Conservation (phyloP, 2,888 invertebrate genomes). For the Eueremaeus valkanovi region DNA sequence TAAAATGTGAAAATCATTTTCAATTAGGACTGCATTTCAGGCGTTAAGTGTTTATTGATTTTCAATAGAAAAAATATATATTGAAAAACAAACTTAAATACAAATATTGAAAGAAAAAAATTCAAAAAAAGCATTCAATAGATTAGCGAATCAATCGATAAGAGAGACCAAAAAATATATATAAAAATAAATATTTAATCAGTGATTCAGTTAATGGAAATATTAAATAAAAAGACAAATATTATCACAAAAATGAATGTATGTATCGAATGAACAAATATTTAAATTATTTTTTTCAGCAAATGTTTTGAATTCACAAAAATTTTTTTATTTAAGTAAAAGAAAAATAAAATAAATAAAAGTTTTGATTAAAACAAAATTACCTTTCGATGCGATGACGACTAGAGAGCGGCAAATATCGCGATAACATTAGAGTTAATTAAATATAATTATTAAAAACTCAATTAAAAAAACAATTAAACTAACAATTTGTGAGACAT, state of each 20-base stretch:
- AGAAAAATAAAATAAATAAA: too few species aligned
- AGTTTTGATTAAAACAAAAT: background rate
- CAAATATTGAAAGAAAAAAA: too few species aligned
- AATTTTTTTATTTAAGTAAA: too few species aligned
- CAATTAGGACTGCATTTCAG: too few species aligned
- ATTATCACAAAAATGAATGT: background rate
- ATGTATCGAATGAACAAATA: background rate
- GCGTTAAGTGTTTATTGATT: too few species aligned
- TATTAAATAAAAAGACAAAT: background rate
- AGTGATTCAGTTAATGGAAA: background rate
- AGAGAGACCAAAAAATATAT: background rate
- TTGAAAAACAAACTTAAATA: too few species aligned
- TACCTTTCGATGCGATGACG: conserved; percentile 41
- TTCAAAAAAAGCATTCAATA: too few species aligned
- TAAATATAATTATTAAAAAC: too few species aligned
- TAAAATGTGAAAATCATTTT: too few species aligned
- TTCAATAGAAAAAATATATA: too few species aligned
- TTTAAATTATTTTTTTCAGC: background rate
- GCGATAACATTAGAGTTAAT: conserved; percentile 26
- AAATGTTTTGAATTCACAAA: too few species aligned
- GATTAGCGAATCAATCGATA: background rate
- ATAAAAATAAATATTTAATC: background rate
- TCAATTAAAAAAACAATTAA: too few species aligned
- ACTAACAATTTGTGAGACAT: background rate
- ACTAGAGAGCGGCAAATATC: conserved; percentile 33